Evolutionary conservation across 1,140 invertebrate genomes (phyloP).

Genomic region (Drosophila gunungcola): DNA sequence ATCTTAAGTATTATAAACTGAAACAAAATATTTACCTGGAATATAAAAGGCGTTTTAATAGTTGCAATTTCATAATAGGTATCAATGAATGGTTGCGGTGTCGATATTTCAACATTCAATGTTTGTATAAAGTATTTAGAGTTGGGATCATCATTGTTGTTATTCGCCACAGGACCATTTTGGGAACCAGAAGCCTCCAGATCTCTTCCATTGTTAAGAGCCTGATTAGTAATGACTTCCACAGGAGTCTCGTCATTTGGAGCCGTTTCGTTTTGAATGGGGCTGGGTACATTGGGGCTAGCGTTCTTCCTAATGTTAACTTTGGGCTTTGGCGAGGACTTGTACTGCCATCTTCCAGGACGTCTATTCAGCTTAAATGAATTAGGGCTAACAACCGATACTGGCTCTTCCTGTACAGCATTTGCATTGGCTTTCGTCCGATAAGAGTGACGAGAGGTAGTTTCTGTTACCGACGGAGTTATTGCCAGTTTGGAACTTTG

Average conservation of each 20-base stretch:
- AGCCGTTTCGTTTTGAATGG: slow-evolving; percentile 28
- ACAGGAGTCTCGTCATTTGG: slow-evolving; percentile 34
- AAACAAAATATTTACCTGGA: slow-evolving; percentile 88
- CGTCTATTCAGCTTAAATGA: slow-evolving; percentile 92
- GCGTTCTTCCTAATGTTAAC: slow-evolving; percentile 90
- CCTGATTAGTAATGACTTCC: slow-evolving; percentile 43
- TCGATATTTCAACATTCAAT: slow-evolving; percentile 93
- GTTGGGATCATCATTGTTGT: slow-evolving; percentile 86
- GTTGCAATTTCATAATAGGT: slow-evolving; percentile 95
- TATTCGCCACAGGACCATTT: slow-evolving; percentile 87
- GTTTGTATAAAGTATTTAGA: slow-evolving; percentile 88
- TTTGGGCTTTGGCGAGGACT: slow-evolving; percentile 93
- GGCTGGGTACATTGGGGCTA: slow-evolving; percentile 19
- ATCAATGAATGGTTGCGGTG: slow-evolving; percentile 92
- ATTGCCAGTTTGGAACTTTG: slow-evolving; percentile 81
- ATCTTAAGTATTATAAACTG: not conserved
- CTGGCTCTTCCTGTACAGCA: slow-evolving; percentile 86
- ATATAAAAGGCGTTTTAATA: slow-evolving; percentile 94
- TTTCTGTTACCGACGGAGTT: slow-evolving; percentile 71
- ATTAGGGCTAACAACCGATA: slow-evolving; percentile 87
- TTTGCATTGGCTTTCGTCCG: slow-evolving; percentile 87
- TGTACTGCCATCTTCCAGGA: slow-evolving; percentile 94
- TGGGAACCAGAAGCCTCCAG: slow-evolving; percentile 89
- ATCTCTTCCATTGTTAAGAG: slow-evolving; percentile 85
- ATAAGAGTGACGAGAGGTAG: slow-evolving; percentile 86